Base-by-base conservation (phyloP, 2,113 vertebrate genomes). In the Cyprinodon tularosa region DNA sequence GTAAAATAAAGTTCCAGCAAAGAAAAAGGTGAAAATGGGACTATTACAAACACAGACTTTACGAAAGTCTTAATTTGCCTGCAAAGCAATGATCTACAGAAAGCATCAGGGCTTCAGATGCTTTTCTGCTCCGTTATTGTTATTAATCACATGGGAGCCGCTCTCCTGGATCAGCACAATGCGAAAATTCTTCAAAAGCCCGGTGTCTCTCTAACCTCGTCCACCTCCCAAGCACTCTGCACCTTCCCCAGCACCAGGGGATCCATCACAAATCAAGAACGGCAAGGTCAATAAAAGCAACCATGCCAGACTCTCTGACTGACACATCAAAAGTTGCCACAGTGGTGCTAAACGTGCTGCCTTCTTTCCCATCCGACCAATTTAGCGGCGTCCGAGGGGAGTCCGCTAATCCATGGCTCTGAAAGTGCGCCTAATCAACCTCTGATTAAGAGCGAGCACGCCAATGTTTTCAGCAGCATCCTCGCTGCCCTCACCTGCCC, bases 371-470 rank as follows among this genome's bases (percentile, higher is more conserved):
- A 90, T 88, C 87, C 86, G 71, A 84, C 86, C 89, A 85, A 89
- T 80, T 88, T 88, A 86, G 73, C 29, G 2, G 61, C 83, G 77
- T 76, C 90, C 87, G 72, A 83, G 87, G 88, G 92, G 91, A 94
- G 89, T 80, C 77, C 86, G 80, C 84, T 87, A 81, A 89, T 90
- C 87, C 91, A 89, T 76, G 83, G 89, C 79, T 78, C 57, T 67
- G 88, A 73, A 71, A 80, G 76, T 48, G 78, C 45, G 79, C 86
- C 93, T 88, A 78, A 93, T 77, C 89, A 91, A 81, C 78, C 85
- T 88, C 84, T 92, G 72, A 77, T 85, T 85, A 88, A 60, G 85
- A 78, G 81, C 67, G 84, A 86, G 83, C 84, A 83, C 67, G 76
- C 71, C 72, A 20, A 86, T 79, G 80, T 83, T 76, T 90, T 80